phyloP scores from a whole-genome alignment of 2,888 invertebrate genomes.

The Chloromyia formosa region DNA sequence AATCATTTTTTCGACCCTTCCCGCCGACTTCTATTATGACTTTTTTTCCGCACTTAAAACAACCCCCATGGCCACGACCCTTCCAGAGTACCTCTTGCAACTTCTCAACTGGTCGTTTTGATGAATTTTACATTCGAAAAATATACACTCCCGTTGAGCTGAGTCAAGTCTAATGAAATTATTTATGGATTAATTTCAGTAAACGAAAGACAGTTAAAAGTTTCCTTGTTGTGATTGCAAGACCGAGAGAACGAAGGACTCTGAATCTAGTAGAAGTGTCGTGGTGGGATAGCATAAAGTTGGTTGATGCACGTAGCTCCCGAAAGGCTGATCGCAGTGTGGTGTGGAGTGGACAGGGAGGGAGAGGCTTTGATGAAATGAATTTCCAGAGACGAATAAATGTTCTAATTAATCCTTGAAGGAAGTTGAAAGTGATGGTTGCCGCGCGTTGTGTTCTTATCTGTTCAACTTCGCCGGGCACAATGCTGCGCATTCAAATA shows the following conservation, averaged over 20 bases:
- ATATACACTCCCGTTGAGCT: not conserved
- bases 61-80: too few species aligned
- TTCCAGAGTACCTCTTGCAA: too few species aligned
- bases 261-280: too few species aligned
- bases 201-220: constrained; percentile 17
- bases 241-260: not conserved
- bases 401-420: constrained; percentile 7
- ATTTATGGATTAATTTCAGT: constrained; percentile 21
- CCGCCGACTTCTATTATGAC: too few species aligned
- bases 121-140: constrained; percentile 3
- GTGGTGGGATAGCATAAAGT: not conserved
- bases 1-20: too few species aligned
- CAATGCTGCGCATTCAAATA: too few species aligned
- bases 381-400: constrained; percentile 5
- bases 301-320: not conserved
- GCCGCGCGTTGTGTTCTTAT: not conserved
- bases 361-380: not conserved
- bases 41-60: too few species aligned
- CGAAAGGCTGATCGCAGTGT: too few species aligned
- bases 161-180: constrained; percentile 6
- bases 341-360: too few species aligned
- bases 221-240: not conserved
- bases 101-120: not conserved
- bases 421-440: not conserved
- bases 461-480: not conserved